phyloP scores from a whole-genome alignment of 2,888 invertebrate genomes.

The Spodoptera picta region DNA sequence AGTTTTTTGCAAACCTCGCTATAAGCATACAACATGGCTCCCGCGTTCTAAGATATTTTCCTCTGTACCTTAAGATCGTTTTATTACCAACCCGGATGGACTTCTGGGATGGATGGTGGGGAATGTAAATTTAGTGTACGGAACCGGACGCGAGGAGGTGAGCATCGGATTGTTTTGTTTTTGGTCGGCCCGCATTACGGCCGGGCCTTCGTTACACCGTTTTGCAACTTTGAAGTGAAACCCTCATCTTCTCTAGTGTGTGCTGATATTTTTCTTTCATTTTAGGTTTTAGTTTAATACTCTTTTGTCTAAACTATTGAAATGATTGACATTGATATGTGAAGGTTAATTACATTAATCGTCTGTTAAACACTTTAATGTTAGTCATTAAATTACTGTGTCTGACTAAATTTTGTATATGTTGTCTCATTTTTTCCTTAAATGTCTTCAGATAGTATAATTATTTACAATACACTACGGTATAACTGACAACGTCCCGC shows the following conservation, averaged over 20 bases:
- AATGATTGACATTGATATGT: too few species aligned
- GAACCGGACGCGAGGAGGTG: conserved; percentile 87
- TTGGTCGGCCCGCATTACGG: conserved; percentile 80
- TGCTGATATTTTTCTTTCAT: not conserved
- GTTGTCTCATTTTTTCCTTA: not conserved
- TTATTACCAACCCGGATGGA: conserved; percentile 87
- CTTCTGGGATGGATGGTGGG: conserved; percentile 87
- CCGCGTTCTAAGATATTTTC: conserved; percentile 80
- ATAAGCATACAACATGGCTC: conserved; percentile 49
- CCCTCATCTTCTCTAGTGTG: not conserved
- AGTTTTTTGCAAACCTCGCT: conserved; percentile 39
- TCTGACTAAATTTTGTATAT: too few species aligned
- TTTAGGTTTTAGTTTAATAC: not conserved
- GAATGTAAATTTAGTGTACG: conserved; percentile 88
- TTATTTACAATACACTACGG: conserved; percentile 42
- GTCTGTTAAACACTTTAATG: too few species aligned
- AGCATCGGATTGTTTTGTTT: conserved; percentile 88
- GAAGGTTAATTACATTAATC: too few species aligned
- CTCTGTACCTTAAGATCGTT: conserved; percentile 86
- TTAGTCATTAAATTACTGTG: not conserved
- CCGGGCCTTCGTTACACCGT: conserved; percentile 68
- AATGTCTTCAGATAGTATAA: not conserved
- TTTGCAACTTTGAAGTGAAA: conserved; percentile 30
- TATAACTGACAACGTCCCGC: conserved; percentile 27
- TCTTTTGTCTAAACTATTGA: too few species aligned